Base-by-base conservation (phyloP, 92 coral and sea anemone species). In the Zoanthus gigantus region DNA sequence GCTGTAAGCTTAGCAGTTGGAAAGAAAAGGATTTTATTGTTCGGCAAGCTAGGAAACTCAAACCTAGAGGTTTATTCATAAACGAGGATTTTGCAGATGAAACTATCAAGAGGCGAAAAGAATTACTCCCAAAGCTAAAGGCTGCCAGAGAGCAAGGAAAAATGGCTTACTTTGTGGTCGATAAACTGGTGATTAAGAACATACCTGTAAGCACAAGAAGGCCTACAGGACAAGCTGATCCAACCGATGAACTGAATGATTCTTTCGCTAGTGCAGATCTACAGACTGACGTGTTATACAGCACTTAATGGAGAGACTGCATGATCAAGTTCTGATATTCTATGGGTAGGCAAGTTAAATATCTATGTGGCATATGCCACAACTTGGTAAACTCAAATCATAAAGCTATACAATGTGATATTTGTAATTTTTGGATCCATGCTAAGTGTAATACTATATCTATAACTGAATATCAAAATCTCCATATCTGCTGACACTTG, bases 81-180 rank as follows among this genome's bases (percentile, higher is more conserved):
- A 66, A 66, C 71, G 71, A 66, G 29, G 71, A 66, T n/a, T 13
- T 13, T 15, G 77, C 50, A 7, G 31, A 82, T 53, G 74, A 82
- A 63, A 82, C 86, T 28, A 45, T 65, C 42, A 82, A 82, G 75
- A 65, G 44, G 32, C 65, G 86, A 13, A 82, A 82, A 37, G 56
- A 82, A 42, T 57, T 29, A 3, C 53, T 82, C 37, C 86, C 86
- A 13, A 45, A 53, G 34, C 56, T 82, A 13, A 52, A 65, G 37
- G 86, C 23, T 23, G 23, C 23, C 23, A 23, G 23, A 23, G 23
- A 23, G 23, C 23, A 23, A 23, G 23, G 23, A 12, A 82, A 82
- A 66, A 82, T 82, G 4, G 86, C 86, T 3, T 82, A 82, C 18
- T 82, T 82, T 37, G 3, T 30, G 29, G n/a, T 82, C 17, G 86